These are phyloP conservation scores for Apeltes quadracus DNA, from an alignment of 2,113 vertebrate species.

Conservation along the genomic window DNA sequence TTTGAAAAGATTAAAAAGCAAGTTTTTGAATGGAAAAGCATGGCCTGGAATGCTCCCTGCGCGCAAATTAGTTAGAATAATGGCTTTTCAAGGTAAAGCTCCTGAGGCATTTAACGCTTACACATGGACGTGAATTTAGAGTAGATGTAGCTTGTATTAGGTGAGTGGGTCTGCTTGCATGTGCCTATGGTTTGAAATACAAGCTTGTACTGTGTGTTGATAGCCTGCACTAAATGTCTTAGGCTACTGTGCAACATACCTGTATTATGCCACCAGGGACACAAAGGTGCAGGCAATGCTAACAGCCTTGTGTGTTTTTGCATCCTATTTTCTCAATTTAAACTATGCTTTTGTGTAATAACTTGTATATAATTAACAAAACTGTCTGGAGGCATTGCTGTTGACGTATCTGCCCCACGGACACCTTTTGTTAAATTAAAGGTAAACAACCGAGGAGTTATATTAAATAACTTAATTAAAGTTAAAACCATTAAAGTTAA, in stretches of 20 bases:
- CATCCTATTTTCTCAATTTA: slow-evolving; percentile 17
- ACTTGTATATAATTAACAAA: too few species aligned
- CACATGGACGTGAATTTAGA: background rate
- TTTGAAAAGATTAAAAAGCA: slow-evolving; percentile 22
- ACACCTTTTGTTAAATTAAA: too few species aligned
- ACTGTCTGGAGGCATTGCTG: too few species aligned
- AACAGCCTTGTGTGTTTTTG: slow-evolving; percentile 7
- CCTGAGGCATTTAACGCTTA: background rate
- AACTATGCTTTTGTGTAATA: slow-evolving; percentile 13
- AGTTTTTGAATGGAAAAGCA: background rate
- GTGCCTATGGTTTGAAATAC: background rate
- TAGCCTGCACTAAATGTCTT: background rate
- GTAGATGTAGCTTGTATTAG: background rate
- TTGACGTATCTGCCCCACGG: too few species aligned
- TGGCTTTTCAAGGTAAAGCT: slow-evolving; percentile 9
- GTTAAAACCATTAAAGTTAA: too few species aligned
- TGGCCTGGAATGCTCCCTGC: background rate
- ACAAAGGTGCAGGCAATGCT: slow-evolving; percentile 24
- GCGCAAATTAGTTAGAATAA: slow-evolving; percentile 1
- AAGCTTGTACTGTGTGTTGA: background rate
- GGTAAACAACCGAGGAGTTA: too few species aligned
- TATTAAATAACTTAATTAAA: too few species aligned
- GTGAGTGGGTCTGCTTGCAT: background rate
- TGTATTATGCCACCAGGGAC: slow-evolving; percentile 32
- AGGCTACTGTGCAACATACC: background rate